Evolutionary conservation across 2,797 vertebrate species (phyloP).

Genomic region (Euphonia xanthogaster): DNA sequence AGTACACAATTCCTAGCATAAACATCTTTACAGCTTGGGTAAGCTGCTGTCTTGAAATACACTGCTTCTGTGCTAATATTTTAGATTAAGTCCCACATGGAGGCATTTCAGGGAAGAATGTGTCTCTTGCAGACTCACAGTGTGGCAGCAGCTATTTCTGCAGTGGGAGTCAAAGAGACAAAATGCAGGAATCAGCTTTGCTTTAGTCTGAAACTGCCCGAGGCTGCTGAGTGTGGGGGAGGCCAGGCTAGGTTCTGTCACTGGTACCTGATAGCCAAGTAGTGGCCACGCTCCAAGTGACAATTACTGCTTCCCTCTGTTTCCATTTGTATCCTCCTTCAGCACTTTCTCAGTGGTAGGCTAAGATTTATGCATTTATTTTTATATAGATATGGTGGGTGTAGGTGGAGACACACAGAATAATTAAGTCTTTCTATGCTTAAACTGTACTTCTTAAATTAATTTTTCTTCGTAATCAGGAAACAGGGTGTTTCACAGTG

Average conservation of each 20-base stretch:
- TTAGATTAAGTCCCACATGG: not conserved
- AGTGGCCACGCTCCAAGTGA: not conserved
- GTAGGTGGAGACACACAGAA: not conserved
- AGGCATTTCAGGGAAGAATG: not conserved
- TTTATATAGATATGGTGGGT: not conserved
- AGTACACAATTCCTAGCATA: not conserved
- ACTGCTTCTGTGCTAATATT: not conserved
- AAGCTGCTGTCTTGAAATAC: not conserved
- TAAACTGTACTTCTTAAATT: not conserved
- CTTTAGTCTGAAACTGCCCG: not conserved
- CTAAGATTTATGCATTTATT: not conserved
- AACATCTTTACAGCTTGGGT: not conserved
- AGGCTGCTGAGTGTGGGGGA: not conserved
- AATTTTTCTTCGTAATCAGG: not conserved
- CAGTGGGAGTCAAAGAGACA: accelerated
- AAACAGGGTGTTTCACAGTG: not conserved
- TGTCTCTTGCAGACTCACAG: not conserved
- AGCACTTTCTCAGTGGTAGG: not conserved
- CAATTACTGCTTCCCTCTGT: not conserved
- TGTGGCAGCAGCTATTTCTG: not conserved
- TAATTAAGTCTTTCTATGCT: not conserved
- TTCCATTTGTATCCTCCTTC: not conserved
- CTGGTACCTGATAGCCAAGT: not conserved
- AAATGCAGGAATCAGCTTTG: not conserved
- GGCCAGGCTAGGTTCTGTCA: not conserved